These are phyloP conservation scores for Andricus quercusramuli DNA, from an alignment of 2,888 invertebrate genomes.

Conservation along the genomic window DNA sequence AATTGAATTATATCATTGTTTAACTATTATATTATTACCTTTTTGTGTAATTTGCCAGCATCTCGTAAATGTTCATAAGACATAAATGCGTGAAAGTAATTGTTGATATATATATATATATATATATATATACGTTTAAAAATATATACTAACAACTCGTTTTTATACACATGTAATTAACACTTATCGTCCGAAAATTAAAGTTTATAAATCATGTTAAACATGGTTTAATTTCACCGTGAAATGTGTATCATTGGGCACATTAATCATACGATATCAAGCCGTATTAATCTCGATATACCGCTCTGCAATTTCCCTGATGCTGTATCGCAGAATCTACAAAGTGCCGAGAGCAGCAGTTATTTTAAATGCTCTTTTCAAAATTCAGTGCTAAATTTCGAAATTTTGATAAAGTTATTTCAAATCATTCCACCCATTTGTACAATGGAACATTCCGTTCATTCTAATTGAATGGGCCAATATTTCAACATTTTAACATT, in stretches of 20 bases:
- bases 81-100: neutral
- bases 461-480: neutral
- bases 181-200: conserved; percentile 3
- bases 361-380: conserved; percentile 20
- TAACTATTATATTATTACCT: too few species aligned
- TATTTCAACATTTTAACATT: too few species aligned
- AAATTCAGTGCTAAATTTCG: neutral
- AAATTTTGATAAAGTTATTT: neutral
- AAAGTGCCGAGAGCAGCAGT: conserved; percentile 14
- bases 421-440: neutral
- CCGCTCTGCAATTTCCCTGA: conserved; percentile 23
- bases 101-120: neutral
- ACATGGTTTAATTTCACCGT: neutral
- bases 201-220: conserved; percentile 22
- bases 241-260: conserved; percentile 21
- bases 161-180: neutral
- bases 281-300: conserved; percentile 11
- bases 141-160: neutral
- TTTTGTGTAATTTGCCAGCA: neutral
- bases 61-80: neutral
- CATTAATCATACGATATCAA: conserved; percentile 25
- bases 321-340: conserved; percentile 1
- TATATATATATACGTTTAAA: neutral
- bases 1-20: too few species aligned
- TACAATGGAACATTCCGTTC: neutral